Percentiles rank a stretch among this genome's conserved stretches.
Conservation (phyloP, 2,888 invertebrate species). For the Agonum fuliginosum region DNA sequence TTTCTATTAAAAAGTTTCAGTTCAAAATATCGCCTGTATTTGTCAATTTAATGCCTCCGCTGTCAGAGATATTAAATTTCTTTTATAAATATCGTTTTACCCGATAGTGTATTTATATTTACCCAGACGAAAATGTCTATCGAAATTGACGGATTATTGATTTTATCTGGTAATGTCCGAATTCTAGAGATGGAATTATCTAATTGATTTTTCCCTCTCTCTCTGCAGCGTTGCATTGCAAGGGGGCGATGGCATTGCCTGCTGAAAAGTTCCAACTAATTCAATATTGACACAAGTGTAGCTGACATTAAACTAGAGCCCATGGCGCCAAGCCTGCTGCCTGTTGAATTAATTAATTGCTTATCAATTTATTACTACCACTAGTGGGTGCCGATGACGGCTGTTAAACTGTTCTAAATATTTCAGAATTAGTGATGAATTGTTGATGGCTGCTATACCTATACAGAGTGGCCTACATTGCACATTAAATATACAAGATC, state of each 20-base stretch:
- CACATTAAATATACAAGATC: too few relatives aligned
- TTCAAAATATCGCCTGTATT: too few relatives aligned
- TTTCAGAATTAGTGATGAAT: too few relatives aligned
- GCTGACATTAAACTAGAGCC: slow-evolving; percentile 9
- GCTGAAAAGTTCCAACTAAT: slow-evolving; percentile 14
- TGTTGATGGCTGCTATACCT: too few relatives aligned
- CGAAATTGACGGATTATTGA: slow-evolving; percentile 23
- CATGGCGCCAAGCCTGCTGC: too few relatives aligned
- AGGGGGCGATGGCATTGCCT: neutral
- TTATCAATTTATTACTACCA: too few relatives aligned
- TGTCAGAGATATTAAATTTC: slow-evolving; percentile 20
- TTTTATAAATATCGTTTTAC: slow-evolving; percentile 15
- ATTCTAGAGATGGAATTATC: slow-evolving; percentile 27
- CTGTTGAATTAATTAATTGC: neutral
- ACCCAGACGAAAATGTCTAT: neutral
- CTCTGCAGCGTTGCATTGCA: neutral
- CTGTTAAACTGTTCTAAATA: too few relatives aligned
- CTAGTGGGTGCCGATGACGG: too few relatives aligned
- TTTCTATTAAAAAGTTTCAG: too few relatives aligned
- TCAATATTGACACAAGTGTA: slow-evolving; percentile 46
- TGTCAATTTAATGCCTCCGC: too few relatives aligned
- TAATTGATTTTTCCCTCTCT: slow-evolving; percentile 36
- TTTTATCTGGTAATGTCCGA: slow-evolving; percentile 19
- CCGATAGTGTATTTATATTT: slow-evolving; percentile 24
- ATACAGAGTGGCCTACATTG: too few relatives aligned